Evolutionary conservation across 2,888 invertebrate genomes (phyloP).

Genomic region (Drosophila helvetica): DNA sequence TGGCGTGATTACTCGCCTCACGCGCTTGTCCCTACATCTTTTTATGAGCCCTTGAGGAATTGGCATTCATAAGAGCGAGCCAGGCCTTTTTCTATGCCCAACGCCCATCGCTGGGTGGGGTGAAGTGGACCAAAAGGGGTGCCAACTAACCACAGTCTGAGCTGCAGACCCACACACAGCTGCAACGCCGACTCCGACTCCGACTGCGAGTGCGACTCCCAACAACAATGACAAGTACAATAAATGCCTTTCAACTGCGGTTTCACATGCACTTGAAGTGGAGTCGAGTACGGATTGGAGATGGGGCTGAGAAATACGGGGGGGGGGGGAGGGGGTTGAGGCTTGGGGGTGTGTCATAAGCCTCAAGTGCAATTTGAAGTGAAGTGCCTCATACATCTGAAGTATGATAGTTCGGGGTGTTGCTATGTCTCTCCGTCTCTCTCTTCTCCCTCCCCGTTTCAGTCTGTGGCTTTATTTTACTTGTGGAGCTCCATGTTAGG

Average conservation of each 20-base stretch:
- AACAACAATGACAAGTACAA: slow-evolving; percentile 79
- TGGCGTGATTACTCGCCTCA: slow-evolving; percentile 9
- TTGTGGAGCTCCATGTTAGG: slow-evolving; percentile 37
- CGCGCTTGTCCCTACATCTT: slow-evolving; percentile 38
- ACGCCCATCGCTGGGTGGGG: neutral
- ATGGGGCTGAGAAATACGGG: slow-evolving; percentile 4
- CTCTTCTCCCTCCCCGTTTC: neutral
- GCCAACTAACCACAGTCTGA: slow-evolving; percentile 30
- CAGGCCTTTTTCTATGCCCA: slow-evolving; percentile 58
- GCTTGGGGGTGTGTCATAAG: slow-evolving; percentile 36
- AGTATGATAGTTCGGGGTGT: slow-evolving; percentile 66
- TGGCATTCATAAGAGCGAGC: slow-evolving; percentile 74
- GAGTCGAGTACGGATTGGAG: slow-evolving; percentile 39
- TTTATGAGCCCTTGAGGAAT: slow-evolving; percentile 68
- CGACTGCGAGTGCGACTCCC: slow-evolving; percentile 11
- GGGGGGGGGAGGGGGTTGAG: neutral
- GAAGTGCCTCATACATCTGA: slow-evolving; percentile 70
- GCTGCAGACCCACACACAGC: slow-evolving; percentile 60
- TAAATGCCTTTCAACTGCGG: slow-evolving; percentile 81
- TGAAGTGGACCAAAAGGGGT: neutral
- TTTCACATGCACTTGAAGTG: slow-evolving; percentile 80
- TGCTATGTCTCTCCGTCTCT: neutral
- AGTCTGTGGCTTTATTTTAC: slow-evolving; percentile 27
- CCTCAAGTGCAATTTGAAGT: slow-evolving; percentile 76
- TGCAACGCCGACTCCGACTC: slow-evolving; percentile 47